Base-by-base conservation (phyloP, 2,888 invertebrate species). In the Acleris sparsana region DNA sequence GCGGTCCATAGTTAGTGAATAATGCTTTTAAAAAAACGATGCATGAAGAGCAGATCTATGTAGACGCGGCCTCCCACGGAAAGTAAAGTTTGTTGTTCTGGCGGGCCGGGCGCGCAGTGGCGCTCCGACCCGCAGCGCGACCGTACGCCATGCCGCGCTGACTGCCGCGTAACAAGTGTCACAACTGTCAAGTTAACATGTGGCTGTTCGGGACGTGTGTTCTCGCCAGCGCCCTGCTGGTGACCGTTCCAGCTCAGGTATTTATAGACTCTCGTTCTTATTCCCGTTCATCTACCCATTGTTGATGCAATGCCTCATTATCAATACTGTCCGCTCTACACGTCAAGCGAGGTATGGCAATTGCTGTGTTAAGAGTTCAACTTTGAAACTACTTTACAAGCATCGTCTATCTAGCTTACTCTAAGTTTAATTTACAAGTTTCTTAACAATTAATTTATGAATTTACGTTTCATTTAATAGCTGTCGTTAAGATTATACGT, bases 1-100 rank as follows among this genome's bases (percentile, higher is more conserved):
- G 6, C 25, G 25, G 25, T 25, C 6, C 7, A 25, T 25, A 25
- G 7, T 6, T 16, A 44, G 0, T 16, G 4, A 13, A 16, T 13
- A 44, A n/a, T 2, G n/a, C 5, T 44, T 44, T 44, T 5, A 44
- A n/a, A 16, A 43, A 44, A 44, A 16, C n/a, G 44, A 4, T 44
- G 44, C n/a, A n/a, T 0, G 11, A 20, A 16, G 16, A 46, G n/a
- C 17, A 2, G 56, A 29, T 66, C 75, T 72, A 75, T 89, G 86
- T 91, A 85, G 78, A 84, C 87, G 73, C 85, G 69, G 73, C 86
- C 87, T 77, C 73, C 78, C 76, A 78, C 91, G 77, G 88, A 92
- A 91, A 90, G 89, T 91, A 89, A 89, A 89, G 84, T 88, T 87
- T 81, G 85, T 87, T 83, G 82, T 83, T 80, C 78, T 78, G 76